Evolutionary conservation across 2,888 invertebrate species (phyloP).

Genomic region (Hipparchia sbordonii): DNA sequence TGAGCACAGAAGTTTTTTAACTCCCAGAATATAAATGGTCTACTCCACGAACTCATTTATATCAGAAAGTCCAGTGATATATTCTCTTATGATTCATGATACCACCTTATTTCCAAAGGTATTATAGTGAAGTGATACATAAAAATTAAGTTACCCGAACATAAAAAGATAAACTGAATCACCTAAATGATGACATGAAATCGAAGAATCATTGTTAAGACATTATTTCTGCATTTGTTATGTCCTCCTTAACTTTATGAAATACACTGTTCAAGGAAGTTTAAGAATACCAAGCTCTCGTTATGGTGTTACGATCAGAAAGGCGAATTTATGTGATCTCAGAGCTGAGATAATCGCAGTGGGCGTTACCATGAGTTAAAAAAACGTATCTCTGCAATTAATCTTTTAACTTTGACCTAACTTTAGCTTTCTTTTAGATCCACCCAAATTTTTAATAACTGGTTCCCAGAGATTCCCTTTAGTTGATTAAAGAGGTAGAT

Average conservation of each 20-base stretch:
- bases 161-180: too few species aligned
- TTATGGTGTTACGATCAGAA: conserved; percentile 23
- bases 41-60: too few species aligned
- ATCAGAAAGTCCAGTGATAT: too few species aligned
- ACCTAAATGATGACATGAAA: conserved; percentile 6
- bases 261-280: conserved; percentile 20
- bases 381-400: conserved; percentile 43
- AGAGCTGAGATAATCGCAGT: conserved; percentile 40
- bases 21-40: too few species aligned
- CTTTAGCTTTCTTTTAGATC: conserved; percentile 32
- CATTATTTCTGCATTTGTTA: conserved; percentile 13
- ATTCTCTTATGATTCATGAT: too few species aligned
- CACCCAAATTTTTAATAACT: conserved; percentile 33
- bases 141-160: too few species aligned
- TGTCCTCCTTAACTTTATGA: conserved; percentile 10
- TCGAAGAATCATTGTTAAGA: conserved; percentile 11
- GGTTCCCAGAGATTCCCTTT: conserved; percentile 27
- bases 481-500: conserved; percentile 12
- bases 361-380: conserved; percentile 46
- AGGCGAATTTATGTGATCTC: conserved; percentile 33
- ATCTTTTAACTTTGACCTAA: conserved; percentile 40
- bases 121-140: too few species aligned
- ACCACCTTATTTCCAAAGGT: too few species aligned
- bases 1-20: too few species aligned
- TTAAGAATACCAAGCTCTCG: conserved; percentile 19